Percentiles rank a stretch among this genome's conserved stretches.
Conservation (phyloP, 2,797 vertebrate genomes). For the Alcedo quadribrachys region DNA sequence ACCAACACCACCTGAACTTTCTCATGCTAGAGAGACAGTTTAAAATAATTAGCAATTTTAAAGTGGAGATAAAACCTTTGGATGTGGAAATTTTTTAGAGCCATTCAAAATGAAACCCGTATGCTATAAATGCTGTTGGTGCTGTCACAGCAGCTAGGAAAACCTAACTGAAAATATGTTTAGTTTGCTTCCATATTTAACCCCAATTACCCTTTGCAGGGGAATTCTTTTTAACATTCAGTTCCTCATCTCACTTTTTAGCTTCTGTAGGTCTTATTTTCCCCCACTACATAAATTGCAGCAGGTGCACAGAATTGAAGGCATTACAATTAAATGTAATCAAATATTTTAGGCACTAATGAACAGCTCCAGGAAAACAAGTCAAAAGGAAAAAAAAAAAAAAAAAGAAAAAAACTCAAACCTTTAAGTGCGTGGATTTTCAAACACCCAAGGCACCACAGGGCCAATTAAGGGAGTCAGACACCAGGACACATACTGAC, state of each 20-base stretch:
- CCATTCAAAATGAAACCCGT: background rate
- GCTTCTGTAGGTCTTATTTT: constrained; percentile 71
- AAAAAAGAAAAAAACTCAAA: background rate
- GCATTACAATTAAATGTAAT: constrained; percentile 85
- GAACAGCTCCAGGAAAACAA: constrained; percentile 83
- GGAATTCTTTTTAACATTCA: constrained; percentile 77
- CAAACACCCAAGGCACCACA: constrained; percentile 79
- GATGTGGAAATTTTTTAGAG: constrained; percentile 2
- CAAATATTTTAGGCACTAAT: constrained; percentile 86
- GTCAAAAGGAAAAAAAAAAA: constrained; percentile 60
- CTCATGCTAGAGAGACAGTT: background rate
- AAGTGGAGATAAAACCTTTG: background rate
- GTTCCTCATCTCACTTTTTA: constrained; percentile 59
- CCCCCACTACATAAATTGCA: constrained; percentile 75
- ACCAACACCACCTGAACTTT: background rate
- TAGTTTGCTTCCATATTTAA: constrained; percentile 79
- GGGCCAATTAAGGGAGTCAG: constrained; percentile 84
- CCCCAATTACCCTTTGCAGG: constrained; percentile 77
- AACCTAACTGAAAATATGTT: constrained; percentile 68
- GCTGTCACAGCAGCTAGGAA: constrained; percentile 37
- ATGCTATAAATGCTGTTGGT: constrained; percentile 16
- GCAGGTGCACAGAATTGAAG: constrained; percentile 83
- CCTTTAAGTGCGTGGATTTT: constrained; percentile 79
- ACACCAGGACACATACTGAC: constrained; percentile 83
- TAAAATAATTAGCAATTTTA: background rate